phyloP scores from a whole-genome alignment of 2,797 vertebrate species.

The Chloroceryle amazona region DNA sequence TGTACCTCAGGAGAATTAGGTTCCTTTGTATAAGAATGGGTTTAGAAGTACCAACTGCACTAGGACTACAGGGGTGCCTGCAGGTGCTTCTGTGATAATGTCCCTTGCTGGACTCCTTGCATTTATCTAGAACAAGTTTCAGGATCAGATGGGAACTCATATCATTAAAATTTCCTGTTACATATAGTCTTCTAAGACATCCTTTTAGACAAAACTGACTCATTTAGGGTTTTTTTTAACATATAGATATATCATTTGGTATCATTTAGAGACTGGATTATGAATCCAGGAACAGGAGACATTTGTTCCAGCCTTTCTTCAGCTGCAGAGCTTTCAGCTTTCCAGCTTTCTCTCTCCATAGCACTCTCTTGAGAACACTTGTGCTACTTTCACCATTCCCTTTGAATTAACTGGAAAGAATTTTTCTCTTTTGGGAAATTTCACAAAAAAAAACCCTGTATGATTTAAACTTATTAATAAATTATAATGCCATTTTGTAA shows the following conservation, averaged over 20 bases:
- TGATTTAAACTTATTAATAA: background rate
- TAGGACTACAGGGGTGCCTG: background rate
- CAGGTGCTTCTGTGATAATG: background rate
- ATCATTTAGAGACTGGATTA: background rate
- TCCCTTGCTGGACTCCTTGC: background rate
- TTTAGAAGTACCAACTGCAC: background rate
- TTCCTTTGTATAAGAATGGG: background rate
- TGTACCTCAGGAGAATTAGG: background rate
- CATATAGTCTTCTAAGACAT: background rate
- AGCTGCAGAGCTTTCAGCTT: background rate
- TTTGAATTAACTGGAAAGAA: background rate
- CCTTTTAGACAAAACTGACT: background rate
- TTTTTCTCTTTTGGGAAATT: background rate
- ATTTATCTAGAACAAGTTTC: background rate
- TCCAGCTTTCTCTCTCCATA: background rate
- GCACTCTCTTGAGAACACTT: background rate
- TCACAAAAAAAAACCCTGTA: background rate
- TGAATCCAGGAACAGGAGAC: background rate
- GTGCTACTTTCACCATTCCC: background rate
- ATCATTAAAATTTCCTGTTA: background rate
- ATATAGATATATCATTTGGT: background rate
- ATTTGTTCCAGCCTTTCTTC: background rate
- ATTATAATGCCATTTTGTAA: background rate
- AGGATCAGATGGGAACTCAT: background rate
- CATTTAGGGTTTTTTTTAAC: background rate